Evolutionary conservation across 2,888 invertebrate genomes (phyloP), one percentile per base, ranked within the genome.

Genomic region (Sinotaia quadrata): DNA sequence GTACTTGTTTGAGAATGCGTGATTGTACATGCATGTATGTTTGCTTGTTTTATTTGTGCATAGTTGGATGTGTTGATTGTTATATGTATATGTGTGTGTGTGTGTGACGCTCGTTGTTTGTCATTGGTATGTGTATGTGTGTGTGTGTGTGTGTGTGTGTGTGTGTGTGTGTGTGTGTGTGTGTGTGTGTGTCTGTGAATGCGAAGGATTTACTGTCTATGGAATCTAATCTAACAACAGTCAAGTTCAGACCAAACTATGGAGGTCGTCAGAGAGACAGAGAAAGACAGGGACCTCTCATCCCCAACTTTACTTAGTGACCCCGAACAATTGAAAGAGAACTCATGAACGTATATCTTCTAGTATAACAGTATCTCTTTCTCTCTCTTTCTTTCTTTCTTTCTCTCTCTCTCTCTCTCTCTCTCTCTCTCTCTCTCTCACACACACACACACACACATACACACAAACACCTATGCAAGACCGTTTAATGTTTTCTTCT

Each of bases 71-170:
- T n/a, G n/a, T n/a, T n/a, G n/a, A n/a, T n/a, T n/a, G n/a, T n/a
- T n/a, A n/a, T n/a, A n/a, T n/a, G n/a, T n/a, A n/a, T n/a, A n/a
- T n/a, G n/a, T n/a, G n/a, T n/a, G n/a, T n/a, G n/a, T 12, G 41
- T 18, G 0, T 47, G 24, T 18, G 47, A 18, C 24, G 21, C 24
- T 8, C 47, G 24, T n/a, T 7, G 24, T 47, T 47, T 47, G n/a
- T 47, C 1, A 47, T 47, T 24, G 24, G 8, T 21, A 8, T 7
- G 8, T 47, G 24, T 8, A 37, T 66, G 27, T 57, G 27, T 41
- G 34, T 29, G 44, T 15, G 33, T 33, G 37, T 58, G 37, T 5
- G 37, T 58, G 51, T 62, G 51, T 34, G 24, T 52, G 36, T 37
- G 0, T 52, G 37, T 36, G 37, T 63, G 29, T 52, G 37, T 49